Conservation (phyloP, 2,888 invertebrate species). For the Cecidostiba fungosa region DNA sequence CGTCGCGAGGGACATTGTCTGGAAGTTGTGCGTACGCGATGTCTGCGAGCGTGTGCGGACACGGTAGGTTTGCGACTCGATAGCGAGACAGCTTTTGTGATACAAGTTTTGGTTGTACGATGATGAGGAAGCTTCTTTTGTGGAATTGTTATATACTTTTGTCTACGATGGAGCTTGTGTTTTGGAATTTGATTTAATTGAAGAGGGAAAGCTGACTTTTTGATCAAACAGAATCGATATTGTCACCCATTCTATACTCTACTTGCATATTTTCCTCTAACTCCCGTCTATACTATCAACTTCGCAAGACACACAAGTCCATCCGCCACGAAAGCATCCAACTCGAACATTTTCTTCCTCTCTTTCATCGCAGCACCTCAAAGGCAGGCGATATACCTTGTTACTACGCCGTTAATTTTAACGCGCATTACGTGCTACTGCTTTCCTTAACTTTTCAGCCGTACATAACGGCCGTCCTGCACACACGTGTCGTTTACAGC, state of each 20-base stretch:
- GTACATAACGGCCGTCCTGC: slow-evolving; percentile 19
- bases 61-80: neutral
- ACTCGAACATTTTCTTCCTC: neutral
- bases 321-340: neutral
- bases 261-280: too few species aligned
- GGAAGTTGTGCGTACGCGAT: slow-evolving; percentile 1
- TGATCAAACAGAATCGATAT: too few species aligned
- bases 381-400: slow-evolving; percentile 71
- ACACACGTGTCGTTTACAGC: slow-evolving; percentile 23
- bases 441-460: slow-evolving; percentile 74
- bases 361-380: neutral
- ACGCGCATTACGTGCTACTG: slow-evolving; percentile 77
- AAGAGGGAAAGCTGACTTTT: too few species aligned
- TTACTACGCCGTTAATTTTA: slow-evolving; percentile 79
- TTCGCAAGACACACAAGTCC: too few species aligned
- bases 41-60: neutral
- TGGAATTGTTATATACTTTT: neutral
- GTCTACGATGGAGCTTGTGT: too few species aligned
- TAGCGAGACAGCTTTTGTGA: neutral
- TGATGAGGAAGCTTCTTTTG: neutral
- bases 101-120: neutral
- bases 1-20: neutral
- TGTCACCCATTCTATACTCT: too few species aligned
- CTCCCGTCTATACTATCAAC: too few species aligned
- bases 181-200: too few species aligned